Conservation (phyloP, 2,113 vertebrate species). For the Elephantulus edwardii region DNA sequence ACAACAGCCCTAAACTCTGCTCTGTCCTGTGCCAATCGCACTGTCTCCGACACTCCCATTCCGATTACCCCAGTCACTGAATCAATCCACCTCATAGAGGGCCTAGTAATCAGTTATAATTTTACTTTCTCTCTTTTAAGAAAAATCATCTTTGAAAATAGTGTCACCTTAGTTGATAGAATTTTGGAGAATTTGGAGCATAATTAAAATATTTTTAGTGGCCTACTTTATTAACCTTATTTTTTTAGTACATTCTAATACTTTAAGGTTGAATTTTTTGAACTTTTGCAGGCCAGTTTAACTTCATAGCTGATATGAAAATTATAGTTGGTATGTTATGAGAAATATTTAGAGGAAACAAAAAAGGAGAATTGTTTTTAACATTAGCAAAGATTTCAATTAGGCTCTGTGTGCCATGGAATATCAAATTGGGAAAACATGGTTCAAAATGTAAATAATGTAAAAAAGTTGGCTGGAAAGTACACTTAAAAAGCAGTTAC, state of each 20-base stretch:
- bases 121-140: background rate
- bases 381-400: slow-evolving; percentile 11
- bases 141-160: background rate
- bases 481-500: slow-evolving; percentile 25
- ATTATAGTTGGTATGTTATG: background rate
- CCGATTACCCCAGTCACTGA: no score
- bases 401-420: slow-evolving; percentile 16
- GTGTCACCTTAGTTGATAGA: background rate
- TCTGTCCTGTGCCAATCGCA: no score
- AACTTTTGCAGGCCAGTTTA: background rate
- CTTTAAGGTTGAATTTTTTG: background rate
- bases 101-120: background rate
- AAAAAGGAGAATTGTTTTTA: slow-evolving; percentile 31
- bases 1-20: no score
- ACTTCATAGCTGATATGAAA: slow-evolving; percentile 33
- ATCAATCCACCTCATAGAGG: no score
- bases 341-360: slow-evolving; percentile 15
- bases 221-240: background rate
- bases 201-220: slow-evolving; percentile 6
- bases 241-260: background rate
- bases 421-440: background rate
- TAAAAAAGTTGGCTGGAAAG: background rate
- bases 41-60: no score
- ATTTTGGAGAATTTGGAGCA: background rate
- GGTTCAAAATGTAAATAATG: slow-evolving; percentile 4